Evolutionary conservation across 2,888 invertebrate genomes (phyloP), one percentile per base, ranked within the genome.

Genomic region (Nemoura dubitans): DNA sequence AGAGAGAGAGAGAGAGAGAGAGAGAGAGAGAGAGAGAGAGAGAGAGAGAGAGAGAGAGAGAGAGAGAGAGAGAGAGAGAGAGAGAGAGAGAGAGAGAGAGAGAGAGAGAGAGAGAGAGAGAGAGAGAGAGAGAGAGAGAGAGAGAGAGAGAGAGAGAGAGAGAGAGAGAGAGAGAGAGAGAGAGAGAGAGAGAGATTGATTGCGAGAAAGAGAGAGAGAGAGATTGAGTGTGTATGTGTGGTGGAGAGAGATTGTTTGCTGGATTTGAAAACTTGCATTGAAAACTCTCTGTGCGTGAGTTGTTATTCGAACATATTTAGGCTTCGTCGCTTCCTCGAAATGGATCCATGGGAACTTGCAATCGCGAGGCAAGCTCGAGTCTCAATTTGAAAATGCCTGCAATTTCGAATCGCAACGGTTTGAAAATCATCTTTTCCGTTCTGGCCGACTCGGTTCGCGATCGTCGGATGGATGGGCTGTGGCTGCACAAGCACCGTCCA

Each of bases 361-460:
- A 26, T 25, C 26, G n/a, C n/a, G 7, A 10, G 78, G 78, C 78
- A 78, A 78, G 25, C 78, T 78, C 59, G 59, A 1, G n/a, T 27
- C 27, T 1, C 25, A 78, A 78, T 78, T 78, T 78, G 78, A 78
- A 78, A 78, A 78, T 59, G 59, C 59, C 14, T 59, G 59, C 59
- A 59, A 59, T 59, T 59, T 59, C 14, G 59, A 59, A 59, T 59
- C 16, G 59, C 59, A 59, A 59, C 59, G 59, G 59, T 59, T 59
- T 59, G 59, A 59, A 59, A 59, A 59, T 59, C 59, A 21, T 59
- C 59, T 59, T 21, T 59, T 59, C 21, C 59, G 59, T 59, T 59
- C 59, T 59, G 59, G 59, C 59, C 3, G 59, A 59, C 1, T 3
- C 3, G 59, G 14, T 59, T 59, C 14, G 59, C 59, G 59, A 10